Evolutionary conservation across 2,797 vertebrate genomes (phyloP), one percentile per base, ranked within the genome.

Genomic region (Eulemur mongoz): DNA sequence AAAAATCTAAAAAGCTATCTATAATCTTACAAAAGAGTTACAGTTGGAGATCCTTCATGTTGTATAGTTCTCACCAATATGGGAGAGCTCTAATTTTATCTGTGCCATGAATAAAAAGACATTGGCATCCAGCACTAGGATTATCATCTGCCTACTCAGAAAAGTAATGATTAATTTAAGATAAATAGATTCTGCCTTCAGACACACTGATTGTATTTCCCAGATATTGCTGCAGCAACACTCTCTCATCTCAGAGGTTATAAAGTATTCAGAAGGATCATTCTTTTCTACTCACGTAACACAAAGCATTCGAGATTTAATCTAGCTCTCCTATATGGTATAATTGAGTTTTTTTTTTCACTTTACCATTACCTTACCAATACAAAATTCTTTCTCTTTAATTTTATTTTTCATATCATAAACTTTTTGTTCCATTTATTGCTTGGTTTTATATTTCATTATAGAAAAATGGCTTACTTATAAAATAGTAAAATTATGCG

Each of bases 151-250:
- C 96, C 94, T 98, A 89, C 97, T 97, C 93, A 83, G 91, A 95
- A 98, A 85, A 89, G 76, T 84, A 98, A 97, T 97, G 97, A 98
- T 98, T 98, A 98, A 98, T 98, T 98, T 97, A 96, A 98, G 98
- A 98, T 97, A 98, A 98, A 98, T 97, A 98, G 97, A 96, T 95
- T 79, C 96, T 98, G 93, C 61, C 97, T 98, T 98, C 96, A 98
- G 95, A 96, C 82, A 90, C 57, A 40, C 69, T 96, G 97, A 98
- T 97, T 97, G 63, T 93, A 97, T 98, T 98, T 98, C 87, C 94
- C 91, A 97, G 91, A 97, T 88, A 95, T 82, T 82, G 76, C 86
- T 96, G 80, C 89, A 96, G 96, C 97, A 98, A 93, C 69, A 93
- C 82, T 95, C 73, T 93, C 97, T 97, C 94, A 63, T 94, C 90